Percentiles rank a stretch among this genome's conserved stretches.
phyloP scores from a whole-genome alignment of 2,113 vertebrate genomes.

The Chascanopsetta lugubris region DNA sequence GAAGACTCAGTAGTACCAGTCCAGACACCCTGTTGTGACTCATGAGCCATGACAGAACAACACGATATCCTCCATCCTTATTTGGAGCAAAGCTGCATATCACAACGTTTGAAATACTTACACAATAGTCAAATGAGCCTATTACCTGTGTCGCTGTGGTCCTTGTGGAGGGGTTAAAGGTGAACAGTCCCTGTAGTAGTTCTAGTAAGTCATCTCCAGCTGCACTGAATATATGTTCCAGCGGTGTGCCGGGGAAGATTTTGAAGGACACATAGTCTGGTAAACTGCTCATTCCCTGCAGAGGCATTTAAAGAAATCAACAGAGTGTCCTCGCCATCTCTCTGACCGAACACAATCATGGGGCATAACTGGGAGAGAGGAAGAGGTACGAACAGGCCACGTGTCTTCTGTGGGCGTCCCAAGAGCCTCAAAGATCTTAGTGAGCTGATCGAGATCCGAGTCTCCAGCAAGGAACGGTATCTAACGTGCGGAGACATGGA shows the following conservation, averaged over 20 bases:
- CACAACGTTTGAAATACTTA: too few relatives aligned
- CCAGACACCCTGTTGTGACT: too few relatives aligned
- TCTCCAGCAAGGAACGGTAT: conserved; percentile 96
- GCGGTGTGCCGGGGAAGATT: conserved; percentile 89
- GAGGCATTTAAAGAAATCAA: conserved; percentile 36
- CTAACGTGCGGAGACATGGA: conserved; percentile 68
- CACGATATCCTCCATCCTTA: too few relatives aligned
- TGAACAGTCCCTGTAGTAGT: conserved; percentile 91
- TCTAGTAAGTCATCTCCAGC: conserved; percentile 93
- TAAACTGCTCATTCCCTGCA: conserved; percentile 91
- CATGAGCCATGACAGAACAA: too few relatives aligned
- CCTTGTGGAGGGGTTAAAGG: conserved; percentile 89
- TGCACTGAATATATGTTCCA: conserved; percentile 97
- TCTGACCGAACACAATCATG: conserved; percentile 1
- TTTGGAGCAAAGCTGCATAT: too few relatives aligned
- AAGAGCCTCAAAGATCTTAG: conserved; percentile 96
- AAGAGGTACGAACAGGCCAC: conserved; percentile 88
- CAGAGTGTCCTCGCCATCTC: conserved; percentile 1
- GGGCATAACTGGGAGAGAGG: background rate
- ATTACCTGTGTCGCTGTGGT: conserved; percentile 91
- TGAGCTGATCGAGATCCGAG: conserved; percentile 96
- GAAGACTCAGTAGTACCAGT: too few relatives aligned
- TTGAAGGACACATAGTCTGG: conserved; percentile 97
- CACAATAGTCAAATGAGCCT: background rate
- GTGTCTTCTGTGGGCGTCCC: conserved; percentile 94